These are phyloP conservation scores for Acanthoscelides obtectus DNA, from an alignment of 2,888 invertebrate genomes.

Conservation along the genomic window DNA sequence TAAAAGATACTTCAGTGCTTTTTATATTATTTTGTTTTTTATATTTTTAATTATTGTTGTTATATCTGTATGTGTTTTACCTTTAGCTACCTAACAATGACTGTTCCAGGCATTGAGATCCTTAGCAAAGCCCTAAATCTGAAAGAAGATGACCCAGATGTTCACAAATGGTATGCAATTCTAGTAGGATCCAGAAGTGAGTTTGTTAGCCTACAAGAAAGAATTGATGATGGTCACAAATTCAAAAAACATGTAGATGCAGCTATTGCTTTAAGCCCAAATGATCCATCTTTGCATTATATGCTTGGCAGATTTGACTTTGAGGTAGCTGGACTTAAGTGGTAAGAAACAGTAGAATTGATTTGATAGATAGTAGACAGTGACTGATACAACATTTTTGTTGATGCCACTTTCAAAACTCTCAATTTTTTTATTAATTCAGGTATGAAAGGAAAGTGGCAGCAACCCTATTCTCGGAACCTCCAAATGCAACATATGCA, in stretches of 20 bases:
- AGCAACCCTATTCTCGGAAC: constrained; percentile 57
- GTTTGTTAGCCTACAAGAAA: constrained; percentile 57
- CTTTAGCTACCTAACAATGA: no score
- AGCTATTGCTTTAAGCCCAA: constrained; percentile 57
- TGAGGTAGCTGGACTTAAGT: constrained; percentile 51
- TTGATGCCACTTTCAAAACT: neutral
- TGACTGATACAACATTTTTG: neutral
- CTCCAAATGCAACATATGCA: constrained; percentile 57
- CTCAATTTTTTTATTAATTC: neutral
- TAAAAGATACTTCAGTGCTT: no score
- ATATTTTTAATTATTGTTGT: no score
- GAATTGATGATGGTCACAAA: constrained; percentile 58
- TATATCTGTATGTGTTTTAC: no score
- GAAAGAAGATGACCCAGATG: constrained; percentile 51
- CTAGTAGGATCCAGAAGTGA: constrained; percentile 55
- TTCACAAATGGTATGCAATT: constrained; percentile 73
- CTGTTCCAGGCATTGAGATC: constrained; percentile 51
- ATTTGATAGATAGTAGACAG: neutral
- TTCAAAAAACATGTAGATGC: constrained; percentile 66
- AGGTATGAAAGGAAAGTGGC: constrained; percentile 66
- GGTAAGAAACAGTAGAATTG: constrained; percentile 28
- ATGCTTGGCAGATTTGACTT: constrained; percentile 66
- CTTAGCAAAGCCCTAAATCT: constrained; percentile 54
- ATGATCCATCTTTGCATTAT: constrained; percentile 61
- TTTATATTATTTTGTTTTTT: no score